Conservation (phyloP, 2,797 vertebrate genomes). For the Molossus molossus region DNA sequence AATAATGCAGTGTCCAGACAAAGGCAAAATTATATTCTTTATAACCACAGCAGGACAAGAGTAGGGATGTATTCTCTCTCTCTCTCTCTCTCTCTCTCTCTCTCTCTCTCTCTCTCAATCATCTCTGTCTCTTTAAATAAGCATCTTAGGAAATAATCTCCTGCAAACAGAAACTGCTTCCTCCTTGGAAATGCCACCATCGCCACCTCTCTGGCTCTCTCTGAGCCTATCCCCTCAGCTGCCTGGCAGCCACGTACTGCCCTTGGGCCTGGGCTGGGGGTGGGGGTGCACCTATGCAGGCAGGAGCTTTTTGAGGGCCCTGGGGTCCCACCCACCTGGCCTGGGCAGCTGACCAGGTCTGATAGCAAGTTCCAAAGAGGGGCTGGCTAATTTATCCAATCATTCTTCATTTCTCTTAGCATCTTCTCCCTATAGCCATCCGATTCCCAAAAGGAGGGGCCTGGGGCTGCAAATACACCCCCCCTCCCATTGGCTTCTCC, state of each 20-base stretch:
- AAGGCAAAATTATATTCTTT: constrained; percentile 62
- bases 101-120: neutral
- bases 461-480: neutral
- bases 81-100: neutral
- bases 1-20: constrained; percentile 59
- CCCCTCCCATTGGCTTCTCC: constrained; percentile 13
- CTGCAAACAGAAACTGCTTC: constrained; percentile 72
- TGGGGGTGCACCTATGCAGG: neutral
- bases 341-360: neutral
- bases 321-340: neutral
- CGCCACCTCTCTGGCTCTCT: neutral
- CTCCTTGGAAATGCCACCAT: constrained; percentile 37
- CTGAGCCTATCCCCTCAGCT: neutral
- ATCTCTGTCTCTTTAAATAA: constrained; percentile 67
- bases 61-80: neutral
- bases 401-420: neutral
- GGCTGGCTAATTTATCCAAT: constrained; percentile 2
- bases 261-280: neutral
- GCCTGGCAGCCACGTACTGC: neutral
- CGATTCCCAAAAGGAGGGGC: neutral
- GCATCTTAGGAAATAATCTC: constrained; percentile 73
- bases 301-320: neutral
- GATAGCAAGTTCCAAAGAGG: constrained; percentile 31
- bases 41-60: constrained; percentile 3
- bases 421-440: neutral